Conservation (phyloP, 2,113 vertebrate species). For the Morone chrysops region DNA sequence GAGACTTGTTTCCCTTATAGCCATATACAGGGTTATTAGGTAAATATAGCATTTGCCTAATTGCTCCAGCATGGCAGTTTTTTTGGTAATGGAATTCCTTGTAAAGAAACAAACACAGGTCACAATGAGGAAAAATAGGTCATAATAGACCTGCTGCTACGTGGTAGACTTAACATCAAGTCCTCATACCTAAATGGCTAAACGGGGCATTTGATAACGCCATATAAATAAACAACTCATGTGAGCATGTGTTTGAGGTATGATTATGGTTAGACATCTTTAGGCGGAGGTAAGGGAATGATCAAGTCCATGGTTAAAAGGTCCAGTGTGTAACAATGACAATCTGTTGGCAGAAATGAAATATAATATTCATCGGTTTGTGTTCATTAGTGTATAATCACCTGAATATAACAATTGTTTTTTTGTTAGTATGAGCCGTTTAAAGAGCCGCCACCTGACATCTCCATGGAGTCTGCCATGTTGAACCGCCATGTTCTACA, state of each 20-base stretch:
- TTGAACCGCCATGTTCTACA: too few relatives aligned
- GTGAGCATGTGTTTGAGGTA: background rate
- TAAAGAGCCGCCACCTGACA: too few relatives aligned
- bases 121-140: conserved; percentile 26
- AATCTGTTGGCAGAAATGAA: too few relatives aligned
- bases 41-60: conserved; percentile 74
- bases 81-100: conserved; percentile 61
- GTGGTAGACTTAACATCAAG: background rate
- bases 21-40: conserved; percentile 60
- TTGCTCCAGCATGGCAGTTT: conserved; percentile 68
- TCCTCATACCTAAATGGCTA: background rate
- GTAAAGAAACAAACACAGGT: conserved; percentile 56
- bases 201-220: background rate
- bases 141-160: conserved; percentile 5
- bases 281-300: background rate
- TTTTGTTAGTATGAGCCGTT: too few relatives aligned
- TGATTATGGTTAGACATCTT: conserved; percentile 1
- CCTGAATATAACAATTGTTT: too few relatives aligned
- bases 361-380: too few relatives aligned
- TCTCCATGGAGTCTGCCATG: too few relatives aligned
- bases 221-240: background rate
- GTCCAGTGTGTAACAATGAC: too few relatives aligned
- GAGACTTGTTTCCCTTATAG: conserved; percentile 70
- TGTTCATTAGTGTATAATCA: too few relatives aligned
- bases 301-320: background rate